phyloP scores from a whole-genome alignment of 2,888 invertebrate species.

The Dicyrtoma fusca region DNA sequence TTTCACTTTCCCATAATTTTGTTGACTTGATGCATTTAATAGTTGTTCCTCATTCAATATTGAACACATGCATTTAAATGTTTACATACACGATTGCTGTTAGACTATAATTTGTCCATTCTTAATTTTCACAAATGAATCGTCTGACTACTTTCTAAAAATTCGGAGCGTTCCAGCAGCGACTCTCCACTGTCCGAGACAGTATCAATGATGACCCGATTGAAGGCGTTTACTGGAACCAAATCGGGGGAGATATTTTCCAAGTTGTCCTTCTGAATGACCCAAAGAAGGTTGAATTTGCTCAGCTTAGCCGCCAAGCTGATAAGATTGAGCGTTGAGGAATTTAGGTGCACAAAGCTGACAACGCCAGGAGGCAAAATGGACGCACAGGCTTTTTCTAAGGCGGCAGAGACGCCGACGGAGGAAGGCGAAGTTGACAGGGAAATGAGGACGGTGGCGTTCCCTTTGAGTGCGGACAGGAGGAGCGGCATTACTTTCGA shows the following conservation, averaged over 20 bases:
- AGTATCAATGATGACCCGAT: conserved; percentile 11
- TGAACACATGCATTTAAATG: no score
- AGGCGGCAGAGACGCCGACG: not conserved
- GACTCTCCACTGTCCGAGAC: not conserved
- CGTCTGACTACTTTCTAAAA: no score
- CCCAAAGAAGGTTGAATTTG: conserved; percentile 25
- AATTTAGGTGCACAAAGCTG: conserved; percentile 10
- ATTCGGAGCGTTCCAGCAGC: no score
- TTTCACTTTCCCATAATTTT: no score
- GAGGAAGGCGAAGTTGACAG: conserved; percentile 5
- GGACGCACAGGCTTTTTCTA: not conserved
- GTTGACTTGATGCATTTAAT: no score
- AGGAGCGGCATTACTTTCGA: conserved; percentile 13
- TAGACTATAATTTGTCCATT: no score
- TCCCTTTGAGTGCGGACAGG: conserved; percentile 24
- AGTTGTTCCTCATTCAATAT: no score
- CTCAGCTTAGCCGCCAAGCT: not conserved
- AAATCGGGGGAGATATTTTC: not conserved
- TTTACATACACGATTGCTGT: no score
- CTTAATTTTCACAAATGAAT: no score
- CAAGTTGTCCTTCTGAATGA: conserved; percentile 15
- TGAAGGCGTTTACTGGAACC: conserved; percentile 7
- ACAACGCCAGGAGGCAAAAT: conserved; percentile 23
- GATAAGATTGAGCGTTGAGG: not conserved
- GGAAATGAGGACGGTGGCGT: conserved; percentile 18